A percentile compares a stretch with the other conserved stretches of the same genome.
Conservation (phyloP, 2,797 vertebrate species). For the Mormyrus hasselquistii region DNA sequence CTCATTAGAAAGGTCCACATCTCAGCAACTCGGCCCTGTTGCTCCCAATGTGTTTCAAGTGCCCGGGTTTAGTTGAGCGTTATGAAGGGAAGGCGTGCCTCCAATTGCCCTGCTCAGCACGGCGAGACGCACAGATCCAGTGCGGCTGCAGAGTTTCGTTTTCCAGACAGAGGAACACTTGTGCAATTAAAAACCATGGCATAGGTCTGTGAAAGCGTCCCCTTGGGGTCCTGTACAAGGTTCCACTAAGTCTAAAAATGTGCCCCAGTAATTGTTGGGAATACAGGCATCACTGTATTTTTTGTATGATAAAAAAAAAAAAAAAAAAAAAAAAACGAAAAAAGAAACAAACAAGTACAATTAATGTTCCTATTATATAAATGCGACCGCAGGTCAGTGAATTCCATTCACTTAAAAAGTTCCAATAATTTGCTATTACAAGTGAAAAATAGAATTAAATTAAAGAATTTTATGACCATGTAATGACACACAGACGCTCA, state of each 20-base stretch:
- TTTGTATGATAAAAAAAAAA: background rate
- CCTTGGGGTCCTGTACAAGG: background rate
- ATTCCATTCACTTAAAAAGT: background rate
- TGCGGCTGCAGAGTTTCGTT: background rate
- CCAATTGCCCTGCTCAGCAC: conserved; percentile 27
- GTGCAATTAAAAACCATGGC: background rate
- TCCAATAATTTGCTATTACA: background rate
- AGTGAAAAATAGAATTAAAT: background rate
- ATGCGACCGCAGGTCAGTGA: background rate
- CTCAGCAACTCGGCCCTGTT: conserved; percentile 20
- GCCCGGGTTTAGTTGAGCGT: conserved; percentile 31
- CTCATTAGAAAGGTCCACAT: conserved; percentile 41
- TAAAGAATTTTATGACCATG: background rate
- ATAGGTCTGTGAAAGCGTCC: background rate
- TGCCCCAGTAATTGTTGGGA: background rate
- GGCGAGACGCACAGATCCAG: background rate
- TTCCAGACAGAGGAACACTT: conserved; percentile 2
- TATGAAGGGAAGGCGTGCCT: conserved; percentile 34
- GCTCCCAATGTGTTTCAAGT: conserved; percentile 43
- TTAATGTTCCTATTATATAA: background rate
- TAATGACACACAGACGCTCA: background rate
- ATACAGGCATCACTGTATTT: background rate
- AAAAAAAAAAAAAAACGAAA: background rate
- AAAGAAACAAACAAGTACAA: background rate
- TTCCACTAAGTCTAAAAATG: background rate